These are phyloP conservation scores for Pseudopodoces humilis DNA, from an alignment of 2,113 vertebrate species.

Conservation along the genomic window DNA sequence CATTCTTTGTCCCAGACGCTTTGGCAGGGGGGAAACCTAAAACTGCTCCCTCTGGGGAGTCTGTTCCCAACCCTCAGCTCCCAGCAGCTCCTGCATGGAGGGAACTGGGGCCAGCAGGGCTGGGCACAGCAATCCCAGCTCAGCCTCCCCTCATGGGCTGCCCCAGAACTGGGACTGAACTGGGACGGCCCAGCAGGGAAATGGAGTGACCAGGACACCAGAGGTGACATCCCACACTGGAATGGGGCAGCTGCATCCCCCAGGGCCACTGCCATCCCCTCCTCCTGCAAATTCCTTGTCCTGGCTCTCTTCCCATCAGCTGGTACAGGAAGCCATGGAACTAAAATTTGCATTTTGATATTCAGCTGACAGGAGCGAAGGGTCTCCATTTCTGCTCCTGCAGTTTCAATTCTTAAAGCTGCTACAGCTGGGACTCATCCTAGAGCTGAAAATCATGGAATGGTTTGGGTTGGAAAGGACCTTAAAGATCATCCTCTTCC, in stretches of 20 bases:
- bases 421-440: neutral
- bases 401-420: neutral
- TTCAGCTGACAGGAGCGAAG: neutral
- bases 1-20: constrained; percentile 40
- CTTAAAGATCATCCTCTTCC: neutral
- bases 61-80: neutral
- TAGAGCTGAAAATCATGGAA: neutral
- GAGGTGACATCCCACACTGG: neutral
- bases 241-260: neutral
- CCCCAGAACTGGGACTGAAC: neutral
- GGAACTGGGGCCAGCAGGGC: fast-evolving
- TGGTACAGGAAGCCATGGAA: too few species aligned
- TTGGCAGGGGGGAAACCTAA: neutral
- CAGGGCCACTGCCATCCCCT: neutral
- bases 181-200: neutral
- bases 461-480: neutral
- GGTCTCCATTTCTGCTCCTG: neutral
- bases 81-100: neutral
- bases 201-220: neutral
- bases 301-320: neutral
- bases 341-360: neutral
- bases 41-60: neutral
- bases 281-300: neutral
- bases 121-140: fast-evolving
- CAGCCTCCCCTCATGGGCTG: neutral